Percentiles rank a stretch among this genome's conserved stretches.
phyloP scores from a whole-genome alignment of 2,797 vertebrate species.

The Paramormyrops hopkinsi region DNA sequence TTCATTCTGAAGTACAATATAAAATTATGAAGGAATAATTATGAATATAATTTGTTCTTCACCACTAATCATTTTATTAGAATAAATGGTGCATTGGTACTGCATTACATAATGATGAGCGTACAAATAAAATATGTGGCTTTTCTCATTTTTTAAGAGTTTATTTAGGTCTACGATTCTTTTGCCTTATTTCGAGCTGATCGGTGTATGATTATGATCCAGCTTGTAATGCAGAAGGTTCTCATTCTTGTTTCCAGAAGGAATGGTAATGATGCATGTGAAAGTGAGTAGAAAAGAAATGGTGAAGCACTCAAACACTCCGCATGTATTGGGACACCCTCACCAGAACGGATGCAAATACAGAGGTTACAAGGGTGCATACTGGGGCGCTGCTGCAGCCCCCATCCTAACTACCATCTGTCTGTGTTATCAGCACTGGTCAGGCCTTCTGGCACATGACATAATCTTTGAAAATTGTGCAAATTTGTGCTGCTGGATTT shows the following conservation, averaged over 20 bases:
- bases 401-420: not conserved
- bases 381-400: not conserved
- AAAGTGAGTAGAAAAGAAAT: not conserved
- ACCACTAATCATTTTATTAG: not conserved
- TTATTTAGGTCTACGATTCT: not conserved
- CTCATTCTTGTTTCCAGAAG: not conserved
- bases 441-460: not conserved
- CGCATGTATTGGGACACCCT: not conserved
- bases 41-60: not conserved
- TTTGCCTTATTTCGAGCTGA: not conserved
- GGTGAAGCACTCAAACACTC: not conserved
- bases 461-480: not conserved
- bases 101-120: not conserved
- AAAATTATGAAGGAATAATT: not conserved
- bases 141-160: not conserved
- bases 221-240: not conserved
- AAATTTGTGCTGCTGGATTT: not conserved
- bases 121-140: not conserved
- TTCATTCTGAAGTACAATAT: not conserved
- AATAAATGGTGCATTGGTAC: not conserved
- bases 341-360: not conserved
- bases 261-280: not conserved
- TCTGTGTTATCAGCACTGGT: not conserved
- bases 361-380: not conserved
- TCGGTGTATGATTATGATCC: not conserved